Conservation (phyloP, 2,888 invertebrate species). For the Hirtodrosophila cameraria region DNA sequence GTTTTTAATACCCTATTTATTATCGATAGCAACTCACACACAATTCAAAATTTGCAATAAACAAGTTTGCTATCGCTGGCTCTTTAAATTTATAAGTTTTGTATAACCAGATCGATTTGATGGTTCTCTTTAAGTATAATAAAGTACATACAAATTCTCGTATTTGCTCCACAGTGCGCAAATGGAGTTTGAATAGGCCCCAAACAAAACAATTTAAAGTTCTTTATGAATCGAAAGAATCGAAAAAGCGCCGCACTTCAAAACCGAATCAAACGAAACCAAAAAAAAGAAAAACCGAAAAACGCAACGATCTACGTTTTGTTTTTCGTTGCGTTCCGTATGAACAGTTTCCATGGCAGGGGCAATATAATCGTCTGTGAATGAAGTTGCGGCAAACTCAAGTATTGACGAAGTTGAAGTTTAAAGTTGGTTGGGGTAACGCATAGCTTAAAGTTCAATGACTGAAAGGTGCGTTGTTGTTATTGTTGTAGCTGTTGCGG, state of each 20-base stretch:
- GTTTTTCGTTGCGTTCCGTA: constrained; percentile 18
- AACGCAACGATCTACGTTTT: constrained; percentile 23
- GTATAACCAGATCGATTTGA: too few species aligned
- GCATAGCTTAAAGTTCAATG: constrained; percentile 79
- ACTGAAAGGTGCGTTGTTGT: constrained; percentile 70
- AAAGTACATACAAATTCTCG: too few species aligned
- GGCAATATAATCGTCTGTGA: constrained; percentile 33
- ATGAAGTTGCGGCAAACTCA: constrained; percentile 51
- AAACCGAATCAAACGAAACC: constrained; percentile 22
- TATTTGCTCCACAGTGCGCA: too few species aligned
- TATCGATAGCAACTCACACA: too few species aligned
- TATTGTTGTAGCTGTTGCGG: constrained; percentile 26
- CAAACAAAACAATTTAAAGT: constrained; percentile 66
- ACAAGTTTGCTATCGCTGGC: too few species aligned
- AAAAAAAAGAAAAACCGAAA: constrained; percentile 21
- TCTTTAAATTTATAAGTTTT: too few species aligned
- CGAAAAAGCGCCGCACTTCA: constrained; percentile 54
- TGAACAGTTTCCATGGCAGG: too few species aligned
- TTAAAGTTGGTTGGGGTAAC: constrained; percentile 32
- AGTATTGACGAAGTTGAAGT: constrained; percentile 32
- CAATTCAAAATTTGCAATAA: too few species aligned
- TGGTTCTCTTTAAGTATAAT: too few species aligned
- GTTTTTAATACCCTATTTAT: too few species aligned
- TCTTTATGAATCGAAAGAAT: constrained; percentile 53
- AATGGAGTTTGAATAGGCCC: constrained; percentile 4